Evolutionary conservation across 2,113 vertebrate species (phyloP).

Genomic region (Chloropsis hardwickii): DNA sequence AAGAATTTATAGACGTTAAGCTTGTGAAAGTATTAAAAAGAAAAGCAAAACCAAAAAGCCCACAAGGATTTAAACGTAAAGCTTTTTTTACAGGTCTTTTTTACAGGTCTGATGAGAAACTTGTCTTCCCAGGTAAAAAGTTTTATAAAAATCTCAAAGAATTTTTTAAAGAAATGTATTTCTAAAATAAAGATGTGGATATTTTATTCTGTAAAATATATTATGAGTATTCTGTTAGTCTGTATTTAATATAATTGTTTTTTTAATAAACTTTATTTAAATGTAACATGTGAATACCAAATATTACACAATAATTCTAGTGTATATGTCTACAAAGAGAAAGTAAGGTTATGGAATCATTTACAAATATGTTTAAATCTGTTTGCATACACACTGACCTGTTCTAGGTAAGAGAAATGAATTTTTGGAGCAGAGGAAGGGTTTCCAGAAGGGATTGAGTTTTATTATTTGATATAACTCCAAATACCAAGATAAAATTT

Average conservation of each 20-base stretch:
- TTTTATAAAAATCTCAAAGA: slow-evolving; percentile 61
- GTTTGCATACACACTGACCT: not conserved
- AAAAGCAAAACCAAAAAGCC: not conserved
- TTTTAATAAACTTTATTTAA: slow-evolving; percentile 71
- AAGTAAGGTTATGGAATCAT: not conserved
- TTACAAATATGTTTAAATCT: not conserved
- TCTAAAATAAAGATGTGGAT: slow-evolving; percentile 53
- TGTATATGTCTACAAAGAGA: not conserved
- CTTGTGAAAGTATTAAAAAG: not conserved
- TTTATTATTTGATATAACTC: not conserved
- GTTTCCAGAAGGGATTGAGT: not conserved
- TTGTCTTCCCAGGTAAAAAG: slow-evolving; percentile 48
- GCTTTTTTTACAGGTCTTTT: slow-evolving; percentile 27
- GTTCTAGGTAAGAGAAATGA: not conserved
- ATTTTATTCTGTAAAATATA: slow-evolving; percentile 64
- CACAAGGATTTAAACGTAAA: not conserved
- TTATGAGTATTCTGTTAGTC: slow-evolving; percentile 53
- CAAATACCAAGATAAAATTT: not conserved
- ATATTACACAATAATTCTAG: slow-evolving; percentile 17
- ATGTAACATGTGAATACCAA: slow-evolving; percentile 41
- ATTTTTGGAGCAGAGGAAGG: not conserved
- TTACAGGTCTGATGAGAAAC: slow-evolving; percentile 7
- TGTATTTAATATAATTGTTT: slow-evolving; percentile 71
- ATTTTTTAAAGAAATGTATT: slow-evolving; percentile 36
- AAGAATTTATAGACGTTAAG: not conserved